Evolutionary conservation across 2,113 vertebrate genomes (phyloP).

Genomic region (Aphelocoma coerulescens): DNA sequence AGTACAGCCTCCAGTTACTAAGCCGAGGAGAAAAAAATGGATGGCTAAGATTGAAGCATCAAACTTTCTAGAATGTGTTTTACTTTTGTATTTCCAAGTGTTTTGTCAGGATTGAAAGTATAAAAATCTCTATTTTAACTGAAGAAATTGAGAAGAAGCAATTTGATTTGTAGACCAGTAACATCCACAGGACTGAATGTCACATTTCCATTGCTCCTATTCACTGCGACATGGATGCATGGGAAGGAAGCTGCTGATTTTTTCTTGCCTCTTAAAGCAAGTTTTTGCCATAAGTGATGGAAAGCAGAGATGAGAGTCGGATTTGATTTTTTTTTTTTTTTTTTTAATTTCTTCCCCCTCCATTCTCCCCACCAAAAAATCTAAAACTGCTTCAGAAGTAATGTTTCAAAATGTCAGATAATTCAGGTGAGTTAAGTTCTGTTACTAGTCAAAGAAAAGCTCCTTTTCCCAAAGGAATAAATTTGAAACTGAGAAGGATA

Average conservation of each 20-base stretch:
- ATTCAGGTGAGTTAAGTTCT: not conserved
- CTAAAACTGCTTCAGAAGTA: not conserved
- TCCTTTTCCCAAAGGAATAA: not conserved
- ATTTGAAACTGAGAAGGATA: not conserved
- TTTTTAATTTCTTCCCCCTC: not conserved
- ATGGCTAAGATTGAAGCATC: not conserved
- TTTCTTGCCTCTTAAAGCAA: not conserved
- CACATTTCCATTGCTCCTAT: not conserved
- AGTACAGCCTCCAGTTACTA: not conserved
- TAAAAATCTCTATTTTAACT: not conserved
- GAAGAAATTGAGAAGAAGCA: not conserved
- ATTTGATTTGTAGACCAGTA: not conserved
- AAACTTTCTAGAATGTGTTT: not conserved
- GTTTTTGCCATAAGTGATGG: not conserved
- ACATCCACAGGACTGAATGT: not conserved
- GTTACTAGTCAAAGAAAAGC: not conserved
- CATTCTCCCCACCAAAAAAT: not conserved
- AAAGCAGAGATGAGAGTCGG: not conserved
- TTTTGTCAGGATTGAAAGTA: not conserved
- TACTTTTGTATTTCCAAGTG: not conserved
- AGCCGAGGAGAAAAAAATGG: not conserved
- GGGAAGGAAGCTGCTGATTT: not conserved
- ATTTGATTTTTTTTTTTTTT: not conserved
- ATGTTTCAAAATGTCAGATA: not conserved
- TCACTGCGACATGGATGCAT: not conserved